Evolutionary conservation across 2,113 vertebrate species (phyloP).

Genomic region (Myrmecophaga tridactyla): DNA sequence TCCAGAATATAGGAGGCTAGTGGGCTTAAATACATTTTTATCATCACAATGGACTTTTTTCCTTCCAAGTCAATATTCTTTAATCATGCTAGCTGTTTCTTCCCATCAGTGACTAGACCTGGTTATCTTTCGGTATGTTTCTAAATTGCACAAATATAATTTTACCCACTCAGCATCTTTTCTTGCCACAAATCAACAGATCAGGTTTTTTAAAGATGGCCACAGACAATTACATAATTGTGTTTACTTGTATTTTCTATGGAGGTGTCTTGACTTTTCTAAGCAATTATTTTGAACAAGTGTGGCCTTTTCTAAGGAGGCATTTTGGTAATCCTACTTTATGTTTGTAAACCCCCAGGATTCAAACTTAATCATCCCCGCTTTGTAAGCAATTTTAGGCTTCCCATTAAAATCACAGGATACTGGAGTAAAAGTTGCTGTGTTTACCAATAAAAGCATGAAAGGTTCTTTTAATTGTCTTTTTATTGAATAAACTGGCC

Average conservation of each 20-base stretch:
- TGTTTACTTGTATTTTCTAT: slow-evolving; percentile 67
- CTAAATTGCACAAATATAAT: slow-evolving; percentile 58
- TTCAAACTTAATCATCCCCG: slow-evolving; percentile 38
- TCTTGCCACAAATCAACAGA: slow-evolving; percentile 69
- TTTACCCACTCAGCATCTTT: neutral
- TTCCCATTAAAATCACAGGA: slow-evolving; percentile 15
- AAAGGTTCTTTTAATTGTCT: slow-evolving; percentile 43
- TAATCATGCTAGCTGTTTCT: slow-evolving; percentile 43
- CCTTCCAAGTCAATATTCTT: slow-evolving; percentile 1
- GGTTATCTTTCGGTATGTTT: slow-evolving; percentile 59
- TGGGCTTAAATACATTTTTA: no score
- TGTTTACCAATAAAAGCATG: slow-evolving; percentile 50
- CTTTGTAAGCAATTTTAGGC: slow-evolving; percentile 31
- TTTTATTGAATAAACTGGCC: slow-evolving; percentile 26
- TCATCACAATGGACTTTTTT: no score
- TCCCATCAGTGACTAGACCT: slow-evolving; percentile 65
- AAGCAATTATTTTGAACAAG: slow-evolving; percentile 71
- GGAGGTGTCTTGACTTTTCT: slow-evolving; percentile 72
- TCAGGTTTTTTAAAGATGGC: slow-evolving; percentile 55
- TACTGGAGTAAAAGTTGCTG: slow-evolving; percentile 17
- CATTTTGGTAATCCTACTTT: slow-evolving; percentile 53
- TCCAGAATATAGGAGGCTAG: no score
- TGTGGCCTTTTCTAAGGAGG: slow-evolving; percentile 9
- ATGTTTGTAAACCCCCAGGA: neutral
- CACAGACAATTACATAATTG: slow-evolving; percentile 47